Conservation (phyloP, 2,888 invertebrate genomes). For the Epicampocera succincta region DNA sequence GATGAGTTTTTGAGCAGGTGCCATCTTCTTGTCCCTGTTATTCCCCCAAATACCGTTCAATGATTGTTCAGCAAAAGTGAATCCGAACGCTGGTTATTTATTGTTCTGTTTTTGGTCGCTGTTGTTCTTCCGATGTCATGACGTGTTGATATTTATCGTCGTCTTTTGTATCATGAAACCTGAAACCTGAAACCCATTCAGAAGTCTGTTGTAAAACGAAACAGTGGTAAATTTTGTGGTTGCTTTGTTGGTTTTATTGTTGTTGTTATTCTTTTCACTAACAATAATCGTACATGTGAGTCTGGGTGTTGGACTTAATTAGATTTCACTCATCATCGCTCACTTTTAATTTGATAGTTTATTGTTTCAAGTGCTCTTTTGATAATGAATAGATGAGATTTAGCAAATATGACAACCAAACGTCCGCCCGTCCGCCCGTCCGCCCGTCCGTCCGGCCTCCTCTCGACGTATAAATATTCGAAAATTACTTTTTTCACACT, state of each 20-base stretch:
- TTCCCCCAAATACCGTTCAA: neutral
- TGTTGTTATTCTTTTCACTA: constrained; percentile 16
- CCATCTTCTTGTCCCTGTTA: too few relatives aligned
- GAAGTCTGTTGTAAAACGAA: constrained; percentile 18
- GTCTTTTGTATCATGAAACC: constrained; percentile 60
- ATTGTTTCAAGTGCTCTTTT: constrained; percentile 65
- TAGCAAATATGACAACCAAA: constrained; percentile 38
- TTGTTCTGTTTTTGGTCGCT: constrained; percentile 3
- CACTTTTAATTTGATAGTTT: constrained; percentile 70
- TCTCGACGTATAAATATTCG: too few relatives aligned
- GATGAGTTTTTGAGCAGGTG: too few relatives aligned
- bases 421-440: constrained; percentile 16
- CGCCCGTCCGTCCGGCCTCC: constrained; percentile 17
- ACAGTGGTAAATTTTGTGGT: constrained; percentile 29
- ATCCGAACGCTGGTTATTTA: neutral
- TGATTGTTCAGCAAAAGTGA: constrained; percentile 13
- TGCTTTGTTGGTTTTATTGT: neutral
- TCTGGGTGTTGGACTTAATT: constrained; percentile 65
- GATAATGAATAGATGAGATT: constrained; percentile 62
- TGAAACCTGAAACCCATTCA: constrained; percentile 69
- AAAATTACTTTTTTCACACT: neutral
- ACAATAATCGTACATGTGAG: constrained; percentile 42
- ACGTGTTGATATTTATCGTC: constrained; percentile 70
- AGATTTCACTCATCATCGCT: constrained; percentile 71
- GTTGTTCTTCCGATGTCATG: constrained; percentile 35